phyloP scores from a whole-genome alignment of 53 echinoderm and acorn worm species.

The Antedon mediterranea region DNA sequence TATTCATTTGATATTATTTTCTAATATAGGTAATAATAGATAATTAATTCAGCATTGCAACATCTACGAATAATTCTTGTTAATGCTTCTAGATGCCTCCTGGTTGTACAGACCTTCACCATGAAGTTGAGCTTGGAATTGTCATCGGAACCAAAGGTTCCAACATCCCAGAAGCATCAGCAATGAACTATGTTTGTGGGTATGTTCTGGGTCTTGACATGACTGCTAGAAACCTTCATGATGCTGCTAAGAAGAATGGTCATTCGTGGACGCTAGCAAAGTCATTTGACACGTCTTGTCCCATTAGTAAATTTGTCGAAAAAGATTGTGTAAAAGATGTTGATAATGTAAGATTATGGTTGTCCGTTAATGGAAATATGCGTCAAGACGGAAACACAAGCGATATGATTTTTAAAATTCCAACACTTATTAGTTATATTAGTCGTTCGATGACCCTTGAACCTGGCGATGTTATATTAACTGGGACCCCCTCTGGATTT shows the following conservation, averaged over 20 bases:
- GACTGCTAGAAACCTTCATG: constrained; percentile 88
- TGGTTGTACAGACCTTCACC: constrained; percentile 67
- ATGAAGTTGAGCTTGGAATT: constrained; percentile 85
- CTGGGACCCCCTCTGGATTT: constrained; percentile 87
- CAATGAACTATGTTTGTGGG: constrained; percentile 66
- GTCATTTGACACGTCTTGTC: constrained; percentile 89
- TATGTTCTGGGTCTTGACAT: constrained; percentile 89
- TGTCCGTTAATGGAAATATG: constrained; percentile 62
- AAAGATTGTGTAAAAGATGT: constrained; percentile 34
- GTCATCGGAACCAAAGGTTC: constrained; percentile 49
- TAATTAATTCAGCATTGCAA: too few species aligned
- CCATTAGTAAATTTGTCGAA: constrained; percentile 53
- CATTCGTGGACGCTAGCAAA: constrained; percentile 84
- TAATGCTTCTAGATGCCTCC: constrained; percentile 89
- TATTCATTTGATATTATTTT: too few species aligned
- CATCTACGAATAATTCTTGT: too few species aligned
- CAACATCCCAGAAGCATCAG: constrained; percentile 62
- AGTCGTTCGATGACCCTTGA: constrained; percentile 76
- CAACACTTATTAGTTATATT: constrained; percentile 61
- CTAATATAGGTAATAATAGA: too few species aligned
- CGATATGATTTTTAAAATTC: constrained; percentile 81
- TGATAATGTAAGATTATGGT: constrained; percentile 49
- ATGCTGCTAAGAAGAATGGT: constrained; percentile 59
- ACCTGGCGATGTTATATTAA: constrained; percentile 70
- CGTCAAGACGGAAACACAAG: constrained; percentile 74